Evolutionary conservation across 30 jellyfish, hydroid and myxozoan species (phyloP).

Genomic region (Rhopilema esculentum): DNA sequence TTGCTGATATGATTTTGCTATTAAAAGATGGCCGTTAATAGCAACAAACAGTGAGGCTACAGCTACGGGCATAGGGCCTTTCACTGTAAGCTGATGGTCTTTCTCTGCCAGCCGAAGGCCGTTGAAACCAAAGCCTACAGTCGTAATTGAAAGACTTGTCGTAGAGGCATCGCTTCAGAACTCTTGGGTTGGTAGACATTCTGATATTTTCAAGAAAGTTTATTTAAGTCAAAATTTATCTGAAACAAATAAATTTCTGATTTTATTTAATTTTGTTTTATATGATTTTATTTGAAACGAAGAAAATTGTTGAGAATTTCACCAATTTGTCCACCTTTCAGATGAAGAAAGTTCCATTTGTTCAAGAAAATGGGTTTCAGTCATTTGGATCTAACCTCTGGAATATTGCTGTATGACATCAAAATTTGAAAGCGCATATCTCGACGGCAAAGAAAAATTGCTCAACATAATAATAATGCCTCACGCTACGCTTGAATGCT

Average conservation of each 20-base stretch:
- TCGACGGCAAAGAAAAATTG: constrained; percentile 42
- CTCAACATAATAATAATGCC: constrained; percentile 34
- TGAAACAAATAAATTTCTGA: too few species aligned
- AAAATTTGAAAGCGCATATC: constrained; percentile 36
- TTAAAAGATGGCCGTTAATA: neutral
- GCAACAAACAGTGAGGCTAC: neutral
- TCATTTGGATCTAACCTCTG: constrained; percentile 21
- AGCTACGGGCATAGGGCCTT: neutral
- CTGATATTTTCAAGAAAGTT: too few species aligned
- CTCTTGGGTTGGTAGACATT: too few species aligned
- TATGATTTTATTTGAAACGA: too few species aligned
- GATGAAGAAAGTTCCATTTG: constrained; percentile 57
- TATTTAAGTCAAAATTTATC: too few species aligned
- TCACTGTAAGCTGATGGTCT: neutral
- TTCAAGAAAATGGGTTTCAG: constrained; percentile 21
- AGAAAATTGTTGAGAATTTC: too few species aligned
- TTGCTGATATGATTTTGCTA: neutral
- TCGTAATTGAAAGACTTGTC: neutral
- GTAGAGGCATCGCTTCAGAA: neutral
- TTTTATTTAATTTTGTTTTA: too few species aligned
- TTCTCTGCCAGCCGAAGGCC: neutral
- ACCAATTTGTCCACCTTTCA: too few species aligned
- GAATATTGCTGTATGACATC: constrained; percentile 28
- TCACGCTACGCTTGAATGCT: constrained; percentile 38
- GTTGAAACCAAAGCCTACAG: neutral